These are phyloP conservation scores for Clarias macrocephalus DNA, from an alignment of 2,113 vertebrate species.

Conservation along the genomic window DNA sequence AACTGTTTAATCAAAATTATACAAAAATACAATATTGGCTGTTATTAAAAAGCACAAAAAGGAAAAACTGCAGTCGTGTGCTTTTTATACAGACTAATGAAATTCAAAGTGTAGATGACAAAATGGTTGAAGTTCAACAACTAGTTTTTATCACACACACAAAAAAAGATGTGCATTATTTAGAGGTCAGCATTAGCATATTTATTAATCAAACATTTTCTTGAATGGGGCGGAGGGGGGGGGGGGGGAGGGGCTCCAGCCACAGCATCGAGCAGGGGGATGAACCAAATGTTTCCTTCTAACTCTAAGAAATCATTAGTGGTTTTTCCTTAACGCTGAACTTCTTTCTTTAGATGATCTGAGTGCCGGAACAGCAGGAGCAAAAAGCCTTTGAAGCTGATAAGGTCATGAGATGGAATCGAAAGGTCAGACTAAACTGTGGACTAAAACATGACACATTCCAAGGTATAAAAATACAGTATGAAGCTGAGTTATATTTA, in stretches of 20 bases:
- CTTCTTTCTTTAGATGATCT: slow-evolving; percentile 12
- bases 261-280: neutral
- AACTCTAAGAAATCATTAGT: slow-evolving; percentile 7
- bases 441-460: neutral
- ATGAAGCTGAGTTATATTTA: neutral
- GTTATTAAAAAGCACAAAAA: neutral
- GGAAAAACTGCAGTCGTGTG: neutral
- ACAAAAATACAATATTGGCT: neutral
- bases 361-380: slow-evolving; percentile 5
- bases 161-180: neutral
- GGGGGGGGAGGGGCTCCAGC: neutral
- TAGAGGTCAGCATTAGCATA: neutral
- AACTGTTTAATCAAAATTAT: neutral
- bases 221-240: neutral
- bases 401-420: slow-evolving; percentile 1
- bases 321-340: neutral
- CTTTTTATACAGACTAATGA: neutral
- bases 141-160: neutral
- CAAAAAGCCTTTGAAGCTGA: neutral
- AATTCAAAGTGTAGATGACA: neutral
- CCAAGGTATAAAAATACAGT: neutral
- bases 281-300: neutral
- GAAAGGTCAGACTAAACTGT: neutral
- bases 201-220: neutral
- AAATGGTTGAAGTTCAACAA: neutral